These are phyloP conservation scores for Solenodon paradoxus DNA, from an alignment of 2,113 vertebrate species.

Conservation along the genomic window DNA sequence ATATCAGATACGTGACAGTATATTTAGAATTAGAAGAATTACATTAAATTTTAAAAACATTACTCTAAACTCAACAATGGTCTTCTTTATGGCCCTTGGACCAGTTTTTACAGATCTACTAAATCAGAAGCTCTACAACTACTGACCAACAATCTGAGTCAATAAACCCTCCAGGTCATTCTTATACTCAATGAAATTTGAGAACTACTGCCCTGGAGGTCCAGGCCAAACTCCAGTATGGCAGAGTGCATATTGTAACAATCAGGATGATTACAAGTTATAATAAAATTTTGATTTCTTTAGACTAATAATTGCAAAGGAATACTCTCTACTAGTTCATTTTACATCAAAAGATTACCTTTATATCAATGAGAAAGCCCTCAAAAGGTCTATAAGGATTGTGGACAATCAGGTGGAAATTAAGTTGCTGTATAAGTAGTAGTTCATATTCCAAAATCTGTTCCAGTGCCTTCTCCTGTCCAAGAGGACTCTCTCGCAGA, in stretches of 20 bases:
- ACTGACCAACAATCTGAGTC: neutral
- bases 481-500: slow-evolving; percentile 90
- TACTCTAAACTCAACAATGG: neutral
- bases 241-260: neutral
- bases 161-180: neutral
- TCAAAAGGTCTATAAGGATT: slow-evolving; percentile 97
- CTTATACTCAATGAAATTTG: neutral
- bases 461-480: slow-evolving; percentile 91
- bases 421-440: slow-evolving; percentile 95
- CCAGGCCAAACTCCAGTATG: neutral
- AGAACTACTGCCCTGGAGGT: neutral
- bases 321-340: neutral
- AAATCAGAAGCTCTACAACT: neutral
- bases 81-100: neutral
- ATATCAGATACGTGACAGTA: neutral
- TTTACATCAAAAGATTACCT: slow-evolving; percentile 82
- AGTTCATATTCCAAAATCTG: slow-evolving; percentile 97
- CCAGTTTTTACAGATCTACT: neutral
- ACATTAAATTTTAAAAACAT: slow-evolving; percentile 7
- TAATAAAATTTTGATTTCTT: slow-evolving; percentile 1
- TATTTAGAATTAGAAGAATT: neutral
- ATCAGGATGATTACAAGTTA: neutral
- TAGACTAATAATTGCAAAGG: neutral
- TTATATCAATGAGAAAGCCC: slow-evolving; percentile 95
- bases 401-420: slow-evolving; percentile 97